These are phyloP conservation scores for Listronotus oregonensis DNA, from an alignment of 1,140 invertebrate genomes.

Conservation along the genomic window DNA sequence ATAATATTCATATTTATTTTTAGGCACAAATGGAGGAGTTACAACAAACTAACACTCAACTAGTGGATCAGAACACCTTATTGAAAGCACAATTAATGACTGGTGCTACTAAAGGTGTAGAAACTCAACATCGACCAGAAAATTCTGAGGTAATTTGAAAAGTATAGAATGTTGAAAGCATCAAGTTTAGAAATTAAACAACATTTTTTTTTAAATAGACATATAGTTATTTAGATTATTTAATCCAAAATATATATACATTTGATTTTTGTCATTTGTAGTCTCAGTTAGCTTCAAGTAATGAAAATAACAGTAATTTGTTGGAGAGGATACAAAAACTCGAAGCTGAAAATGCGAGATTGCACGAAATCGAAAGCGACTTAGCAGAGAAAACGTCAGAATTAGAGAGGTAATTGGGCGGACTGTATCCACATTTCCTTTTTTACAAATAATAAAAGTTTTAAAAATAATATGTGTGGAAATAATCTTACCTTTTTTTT, in stretches of 20 bases:
- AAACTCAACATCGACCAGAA: slow-evolving; percentile 1
- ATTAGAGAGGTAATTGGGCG: slow-evolving; percentile 68
- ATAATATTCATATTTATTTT: slow-evolving; percentile 14
- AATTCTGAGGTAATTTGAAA: not conserved
- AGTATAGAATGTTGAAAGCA: no score
- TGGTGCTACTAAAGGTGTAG: slow-evolving; percentile 36
- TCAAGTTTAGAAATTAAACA: no score
- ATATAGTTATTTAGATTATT: no score
- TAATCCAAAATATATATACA: no score
- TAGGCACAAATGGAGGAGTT: slow-evolving; percentile 74
- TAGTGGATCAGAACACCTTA: slow-evolving; percentile 87
- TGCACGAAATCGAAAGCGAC: slow-evolving; percentile 23
- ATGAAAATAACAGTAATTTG: slow-evolving; percentile 24
- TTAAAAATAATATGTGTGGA: no score
- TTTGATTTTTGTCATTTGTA: no score
- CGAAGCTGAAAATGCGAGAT: slow-evolving; percentile 38
- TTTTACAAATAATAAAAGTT: no score
- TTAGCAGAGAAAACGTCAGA: slow-evolving; percentile 59
- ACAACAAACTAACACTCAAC: slow-evolving; percentile 70
- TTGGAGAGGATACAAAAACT: slow-evolving; percentile 46
- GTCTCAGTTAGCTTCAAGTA: no score
- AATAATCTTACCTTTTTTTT: no score
- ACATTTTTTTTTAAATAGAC: no score
- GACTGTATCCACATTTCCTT: no score
- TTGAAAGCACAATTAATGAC: slow-evolving; percentile 74